A percentile compares a stretch with the other conserved stretches of the same genome.
Evolutionary conservation across 2,797 vertebrate species (phyloP).

Genomic region (Acrossocheilus fasciatus): DNA sequence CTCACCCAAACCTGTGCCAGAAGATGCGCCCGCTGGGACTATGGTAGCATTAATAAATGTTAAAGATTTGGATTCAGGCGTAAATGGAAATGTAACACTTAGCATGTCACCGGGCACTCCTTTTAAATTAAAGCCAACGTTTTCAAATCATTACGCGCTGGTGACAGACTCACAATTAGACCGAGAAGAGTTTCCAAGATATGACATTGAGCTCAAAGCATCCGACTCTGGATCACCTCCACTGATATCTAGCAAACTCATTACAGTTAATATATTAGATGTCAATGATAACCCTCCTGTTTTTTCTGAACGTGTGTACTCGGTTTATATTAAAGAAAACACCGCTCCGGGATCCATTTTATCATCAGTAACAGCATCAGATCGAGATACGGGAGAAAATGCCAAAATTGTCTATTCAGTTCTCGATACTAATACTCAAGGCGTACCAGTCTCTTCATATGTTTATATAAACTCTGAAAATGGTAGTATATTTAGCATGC

Average conservation of each 20-base stretch:
- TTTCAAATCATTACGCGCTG: constrained; percentile 80
- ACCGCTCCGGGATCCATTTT: constrained; percentile 63
- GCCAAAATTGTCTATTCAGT: constrained; percentile 69
- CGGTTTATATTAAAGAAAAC: constrained; percentile 4
- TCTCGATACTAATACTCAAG: constrained; percentile 59
- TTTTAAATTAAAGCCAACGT: constrained; percentile 76
- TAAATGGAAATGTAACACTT: constrained; percentile 78
- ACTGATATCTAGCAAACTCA: neutral
- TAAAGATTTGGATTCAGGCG: constrained; percentile 79
- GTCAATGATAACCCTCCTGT: constrained; percentile 19
- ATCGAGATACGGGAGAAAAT: constrained; percentile 69
- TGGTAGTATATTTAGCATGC: constrained; percentile 62
- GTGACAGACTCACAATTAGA: constrained; percentile 75
- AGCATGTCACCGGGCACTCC: constrained; percentile 70
- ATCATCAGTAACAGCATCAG: constrained; percentile 63
- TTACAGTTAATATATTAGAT: constrained; percentile 15
- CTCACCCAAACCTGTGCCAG: constrained; percentile 76
- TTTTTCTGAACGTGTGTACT: constrained; percentile 1
- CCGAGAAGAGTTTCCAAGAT: constrained; percentile 73
- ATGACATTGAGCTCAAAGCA: constrained; percentile 73
- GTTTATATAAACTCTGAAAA: constrained; percentile 64
- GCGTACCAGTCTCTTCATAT: constrained; percentile 41
- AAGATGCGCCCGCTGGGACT: constrained; percentile 76
- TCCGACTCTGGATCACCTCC: constrained; percentile 17
- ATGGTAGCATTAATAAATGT: constrained; percentile 81